These are phyloP conservation scores for Drosophila eohydei DNA, from an alignment of 2,888 invertebrate genomes.

Conservation along the genomic window DNA sequence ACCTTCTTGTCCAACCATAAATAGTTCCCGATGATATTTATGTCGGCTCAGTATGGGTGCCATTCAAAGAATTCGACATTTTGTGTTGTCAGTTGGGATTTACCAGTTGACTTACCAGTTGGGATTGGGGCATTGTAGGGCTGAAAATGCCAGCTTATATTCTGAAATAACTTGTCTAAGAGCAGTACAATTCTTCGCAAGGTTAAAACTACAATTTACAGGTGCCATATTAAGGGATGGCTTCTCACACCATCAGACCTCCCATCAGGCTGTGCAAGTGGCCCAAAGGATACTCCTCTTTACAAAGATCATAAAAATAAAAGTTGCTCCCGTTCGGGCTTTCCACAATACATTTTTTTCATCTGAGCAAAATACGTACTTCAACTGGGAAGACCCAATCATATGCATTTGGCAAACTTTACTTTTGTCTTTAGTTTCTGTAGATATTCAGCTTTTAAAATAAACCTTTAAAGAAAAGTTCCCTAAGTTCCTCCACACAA, in stretches of 20 bases:
- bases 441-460: too few relatives aligned
- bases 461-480: too few relatives aligned
- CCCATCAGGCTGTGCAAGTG: background rate
- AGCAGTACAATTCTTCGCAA: background rate
- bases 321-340: background rate
- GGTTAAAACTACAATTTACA: too few relatives aligned
- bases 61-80: background rate
- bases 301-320: background rate
- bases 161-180: background rate
- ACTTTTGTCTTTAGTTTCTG: too few relatives aligned
- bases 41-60: background rate
- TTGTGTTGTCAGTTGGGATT: background rate
- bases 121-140: background rate
- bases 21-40: background rate
- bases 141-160: background rate
- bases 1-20: background rate
- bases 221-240: background rate
- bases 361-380: too few relatives aligned
- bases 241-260: background rate
- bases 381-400: too few relatives aligned
- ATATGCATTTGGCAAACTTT: too few relatives aligned
- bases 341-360: too few relatives aligned
- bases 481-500: too few relatives aligned
- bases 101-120: too few relatives aligned
- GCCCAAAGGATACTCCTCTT: background rate